These are phyloP conservation scores for Apis cerana DNA, from an alignment of 1,140 invertebrate species.

Conservation along the genomic window DNA sequence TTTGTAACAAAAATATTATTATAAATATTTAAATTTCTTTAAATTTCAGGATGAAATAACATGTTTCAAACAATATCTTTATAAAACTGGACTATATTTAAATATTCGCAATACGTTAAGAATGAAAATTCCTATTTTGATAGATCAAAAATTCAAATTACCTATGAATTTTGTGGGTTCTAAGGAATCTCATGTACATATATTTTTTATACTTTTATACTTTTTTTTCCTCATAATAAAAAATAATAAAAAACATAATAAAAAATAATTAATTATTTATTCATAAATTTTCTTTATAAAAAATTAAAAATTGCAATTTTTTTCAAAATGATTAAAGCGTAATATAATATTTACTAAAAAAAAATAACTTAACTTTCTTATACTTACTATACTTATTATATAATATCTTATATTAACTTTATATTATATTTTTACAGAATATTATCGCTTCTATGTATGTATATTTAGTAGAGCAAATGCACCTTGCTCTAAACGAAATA, in stretches of 20 bases:
- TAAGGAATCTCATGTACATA: conserved; percentile 59
- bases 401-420: not conserved
- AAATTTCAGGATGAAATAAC: conserved; percentile 65
- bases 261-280: too few species aligned
- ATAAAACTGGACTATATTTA: conserved; percentile 66
- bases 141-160: conserved; percentile 67
- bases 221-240: too few species aligned
- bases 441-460: conserved; percentile 59
- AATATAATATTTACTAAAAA: too few species aligned
- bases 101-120: conserved; percentile 58
- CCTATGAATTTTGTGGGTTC: conserved; percentile 42
- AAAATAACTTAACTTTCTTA: not conserved
- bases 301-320: too few species aligned
- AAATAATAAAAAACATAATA: too few species aligned
- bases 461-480: conserved; percentile 68
- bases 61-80: conserved; percentile 68
- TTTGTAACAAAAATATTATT: too few species aligned
- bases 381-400: not conserved
- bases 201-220: not conserved
- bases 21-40: too few species aligned
- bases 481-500: conserved; percentile 59
- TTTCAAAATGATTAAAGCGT: too few species aligned
- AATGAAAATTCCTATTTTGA: conserved; percentile 59
- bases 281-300: too few species aligned
- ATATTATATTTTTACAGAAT: conserved; percentile 51